Conservation (phyloP, 1,140 invertebrate species). For the Helicoverpa zea region DNA sequence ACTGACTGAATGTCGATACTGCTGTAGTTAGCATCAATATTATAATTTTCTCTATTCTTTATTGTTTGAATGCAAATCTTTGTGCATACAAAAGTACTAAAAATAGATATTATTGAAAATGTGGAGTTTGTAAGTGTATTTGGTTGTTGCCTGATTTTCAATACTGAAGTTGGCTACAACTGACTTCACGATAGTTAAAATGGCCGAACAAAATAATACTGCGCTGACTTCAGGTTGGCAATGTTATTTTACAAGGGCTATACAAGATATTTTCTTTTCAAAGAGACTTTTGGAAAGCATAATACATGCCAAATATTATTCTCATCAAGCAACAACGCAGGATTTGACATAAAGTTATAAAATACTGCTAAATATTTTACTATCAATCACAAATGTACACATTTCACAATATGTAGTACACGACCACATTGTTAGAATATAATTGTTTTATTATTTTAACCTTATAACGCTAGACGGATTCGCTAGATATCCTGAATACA, state of each 20-base stretch:
- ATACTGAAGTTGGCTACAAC: not conserved
- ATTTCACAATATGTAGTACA: constrained; percentile 27
- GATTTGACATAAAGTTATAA: not conserved
- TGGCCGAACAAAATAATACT: too few species aligned
- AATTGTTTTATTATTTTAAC: constrained; percentile 14
- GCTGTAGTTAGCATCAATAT: too few species aligned
- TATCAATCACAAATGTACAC: constrained; percentile 21
- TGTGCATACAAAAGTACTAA: constrained; percentile 4
- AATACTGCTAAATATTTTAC: not conserved
- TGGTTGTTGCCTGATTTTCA: not conserved
- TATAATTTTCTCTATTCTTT: too few species aligned
- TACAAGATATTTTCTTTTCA: too few species aligned
- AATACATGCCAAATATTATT: not conserved
- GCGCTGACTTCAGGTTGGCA: too few species aligned
- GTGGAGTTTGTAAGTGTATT: constrained; percentile 9
- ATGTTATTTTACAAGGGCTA: too few species aligned
- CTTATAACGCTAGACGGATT: constrained; percentile 2
- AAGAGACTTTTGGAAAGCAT: too few species aligned
- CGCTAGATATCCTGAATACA: constrained; percentile 18
- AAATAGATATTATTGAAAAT: constrained; percentile 24
- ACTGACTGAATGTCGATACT: too few species aligned
- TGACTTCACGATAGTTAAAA: too few species aligned
- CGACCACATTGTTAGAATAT: constrained; percentile 4
- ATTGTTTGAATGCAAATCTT: not conserved
- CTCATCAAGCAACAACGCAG: not conserved